phyloP scores from a whole-genome alignment of 1,140 invertebrate genomes.

The Aphis gossypii region DNA sequence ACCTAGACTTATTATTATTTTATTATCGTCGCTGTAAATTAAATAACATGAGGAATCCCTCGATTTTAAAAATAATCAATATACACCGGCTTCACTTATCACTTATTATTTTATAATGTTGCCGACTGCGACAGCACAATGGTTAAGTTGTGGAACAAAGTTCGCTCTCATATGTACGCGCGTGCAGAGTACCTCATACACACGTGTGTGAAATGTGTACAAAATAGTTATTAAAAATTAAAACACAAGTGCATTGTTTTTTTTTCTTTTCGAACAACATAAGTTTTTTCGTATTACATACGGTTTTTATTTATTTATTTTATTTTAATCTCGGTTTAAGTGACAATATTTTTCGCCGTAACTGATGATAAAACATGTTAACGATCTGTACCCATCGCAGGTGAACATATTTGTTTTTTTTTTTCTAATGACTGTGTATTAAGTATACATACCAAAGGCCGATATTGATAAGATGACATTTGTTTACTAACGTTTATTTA shows the following conservation, averaged over 20 bases:
- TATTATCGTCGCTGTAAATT: background rate
- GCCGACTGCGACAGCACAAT: background rate
- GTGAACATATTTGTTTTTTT: background rate
- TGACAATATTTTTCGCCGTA: background rate
- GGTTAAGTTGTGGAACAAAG: background rate
- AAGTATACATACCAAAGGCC: background rate
- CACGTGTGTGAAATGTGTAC: background rate
- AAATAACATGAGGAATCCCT: conserved; percentile 5
- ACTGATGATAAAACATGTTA: conserved; percentile 18
- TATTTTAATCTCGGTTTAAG: background rate
- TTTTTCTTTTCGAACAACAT: background rate
- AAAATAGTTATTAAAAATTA: background rate
- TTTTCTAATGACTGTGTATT: background rate
- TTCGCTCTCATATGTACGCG: background rate
- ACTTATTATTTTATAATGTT: background rate
- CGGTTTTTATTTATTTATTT: background rate
- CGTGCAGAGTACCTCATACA: background rate
- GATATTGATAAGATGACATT: background rate
- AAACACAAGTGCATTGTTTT: background rate
- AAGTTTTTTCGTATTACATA: background rate
- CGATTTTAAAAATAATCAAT: conserved; percentile 37
- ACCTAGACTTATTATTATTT: background rate
- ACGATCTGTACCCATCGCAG: conserved; percentile 31
- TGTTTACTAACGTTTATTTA: background rate
- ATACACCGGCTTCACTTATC: background rate